These are phyloP conservation scores for Fregetta grallaria DNA, from an alignment of 2,113 vertebrate genomes.

Conservation along the genomic window DNA sequence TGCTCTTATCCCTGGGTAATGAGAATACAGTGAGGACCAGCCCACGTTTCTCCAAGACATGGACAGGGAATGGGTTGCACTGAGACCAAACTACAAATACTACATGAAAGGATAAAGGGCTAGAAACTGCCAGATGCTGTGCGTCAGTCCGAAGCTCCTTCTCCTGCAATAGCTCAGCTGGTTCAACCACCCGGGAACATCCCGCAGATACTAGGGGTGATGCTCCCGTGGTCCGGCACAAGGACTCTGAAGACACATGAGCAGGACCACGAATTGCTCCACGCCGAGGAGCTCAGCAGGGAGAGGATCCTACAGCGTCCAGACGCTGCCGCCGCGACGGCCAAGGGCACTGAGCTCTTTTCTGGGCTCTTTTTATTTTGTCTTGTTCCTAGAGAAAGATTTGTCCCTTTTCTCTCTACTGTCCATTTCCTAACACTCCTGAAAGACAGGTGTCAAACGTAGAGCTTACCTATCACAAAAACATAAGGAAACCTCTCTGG, in stretches of 20 bases:
- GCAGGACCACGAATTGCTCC: neutral
- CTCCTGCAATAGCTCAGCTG: accelerated
- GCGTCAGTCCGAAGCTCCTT: neutral
- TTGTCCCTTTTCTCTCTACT: neutral
- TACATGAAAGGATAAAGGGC: neutral
- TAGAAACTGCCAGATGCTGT: accelerated
- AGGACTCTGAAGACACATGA: neutral
- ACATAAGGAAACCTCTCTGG: neutral
- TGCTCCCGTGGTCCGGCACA: neutral
- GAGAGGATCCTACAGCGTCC: neutral
- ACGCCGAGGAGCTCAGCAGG: neutral
- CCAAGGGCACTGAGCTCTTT: neutral
- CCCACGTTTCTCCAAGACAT: neutral
- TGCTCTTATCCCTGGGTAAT: neutral
- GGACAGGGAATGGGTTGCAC: neutral
- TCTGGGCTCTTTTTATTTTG: neutral
- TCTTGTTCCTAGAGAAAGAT: neutral
- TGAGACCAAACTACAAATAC: neutral
- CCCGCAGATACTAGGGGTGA: accelerated
- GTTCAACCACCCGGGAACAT: accelerated
- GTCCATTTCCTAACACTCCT: neutral
- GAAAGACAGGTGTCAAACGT: neutral
- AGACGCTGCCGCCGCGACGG: neutral
- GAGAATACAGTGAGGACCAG: neutral
- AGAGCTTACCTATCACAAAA: accelerated